Evolutionary conservation across 1,140 invertebrate genomes (phyloP).

Genomic region (Zelostemma sp.): DNA sequence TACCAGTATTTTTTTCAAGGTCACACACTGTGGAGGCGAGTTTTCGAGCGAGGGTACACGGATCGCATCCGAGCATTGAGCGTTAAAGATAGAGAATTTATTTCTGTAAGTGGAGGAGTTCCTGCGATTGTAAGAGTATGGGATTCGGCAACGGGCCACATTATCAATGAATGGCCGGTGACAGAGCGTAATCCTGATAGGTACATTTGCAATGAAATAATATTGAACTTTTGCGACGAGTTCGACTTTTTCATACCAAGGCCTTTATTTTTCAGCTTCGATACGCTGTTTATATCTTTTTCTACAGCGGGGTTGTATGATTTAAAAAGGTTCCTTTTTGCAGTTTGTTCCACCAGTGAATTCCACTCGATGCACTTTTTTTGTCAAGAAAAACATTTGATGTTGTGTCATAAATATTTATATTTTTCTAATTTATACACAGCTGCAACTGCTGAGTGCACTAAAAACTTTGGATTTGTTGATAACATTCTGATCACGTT

Average conservation of each 20-base stretch:
- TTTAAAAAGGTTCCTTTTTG: conserved; percentile 61
- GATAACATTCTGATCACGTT: too few species aligned
- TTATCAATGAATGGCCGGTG: conserved; percentile 71
- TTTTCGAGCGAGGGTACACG: conserved; percentile 76
- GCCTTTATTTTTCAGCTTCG: conserved; percentile 47
- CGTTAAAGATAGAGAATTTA: conserved; percentile 74
- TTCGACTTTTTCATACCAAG: conserved; percentile 1
- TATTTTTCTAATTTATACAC: too few species aligned
- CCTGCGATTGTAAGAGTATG: conserved; percentile 82
- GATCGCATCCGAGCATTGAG: conserved; percentile 69
- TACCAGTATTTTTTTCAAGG: conserved; percentile 64
- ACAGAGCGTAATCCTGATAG: conserved; percentile 64
- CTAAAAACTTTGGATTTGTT: too few species aligned
- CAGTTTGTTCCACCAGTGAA: conserved; percentile 13
- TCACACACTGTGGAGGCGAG: conserved; percentile 84
- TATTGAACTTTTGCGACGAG: conserved; percentile 2
- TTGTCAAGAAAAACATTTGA: background rate
- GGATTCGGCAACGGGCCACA: conserved; percentile 78
- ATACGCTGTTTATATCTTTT: conserved; percentile 68
- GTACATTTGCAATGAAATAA: conserved; percentile 46
- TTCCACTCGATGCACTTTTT: conserved; percentile 5
- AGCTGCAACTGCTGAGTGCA: too few species aligned
- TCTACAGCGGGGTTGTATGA: conserved; percentile 63
- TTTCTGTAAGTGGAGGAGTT: conserved; percentile 81
- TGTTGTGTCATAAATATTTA: too few species aligned